These are phyloP conservation scores for Pelmatolapia mariae DNA, from an alignment of 2,113 vertebrate genomes.

Conservation along the genomic window DNA sequence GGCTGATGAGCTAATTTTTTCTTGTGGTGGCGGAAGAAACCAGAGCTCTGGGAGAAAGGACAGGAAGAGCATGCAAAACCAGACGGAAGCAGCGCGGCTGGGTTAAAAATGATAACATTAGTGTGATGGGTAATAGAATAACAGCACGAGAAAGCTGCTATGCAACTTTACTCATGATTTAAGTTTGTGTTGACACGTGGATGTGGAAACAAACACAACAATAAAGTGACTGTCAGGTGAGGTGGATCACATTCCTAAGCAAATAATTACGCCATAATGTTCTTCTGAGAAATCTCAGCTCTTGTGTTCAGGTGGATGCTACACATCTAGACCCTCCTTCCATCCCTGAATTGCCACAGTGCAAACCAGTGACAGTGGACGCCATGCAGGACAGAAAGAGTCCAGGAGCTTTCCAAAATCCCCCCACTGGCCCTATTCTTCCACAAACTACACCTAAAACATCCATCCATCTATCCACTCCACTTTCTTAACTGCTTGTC, in stretches of 20 bases:
- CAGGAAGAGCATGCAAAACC: not conserved
- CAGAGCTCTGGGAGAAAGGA: not conserved
- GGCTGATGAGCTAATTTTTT: rapidly evolving
- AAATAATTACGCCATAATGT: rapidly evolving
- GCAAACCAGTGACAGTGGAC: not conserved
- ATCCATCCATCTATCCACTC: not conserved
- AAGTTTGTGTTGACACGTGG: rapidly evolving
- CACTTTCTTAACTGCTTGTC: not conserved
- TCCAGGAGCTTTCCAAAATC: not conserved
- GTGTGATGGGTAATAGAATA: not conserved
- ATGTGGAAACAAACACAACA: not conserved
- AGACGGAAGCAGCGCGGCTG: rapidly evolving
- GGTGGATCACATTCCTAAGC: not conserved
- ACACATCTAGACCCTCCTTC: not conserved
- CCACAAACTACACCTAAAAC: not conserved
- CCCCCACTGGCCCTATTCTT: not conserved
- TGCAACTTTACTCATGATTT: not conserved
- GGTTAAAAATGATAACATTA: not conserved
- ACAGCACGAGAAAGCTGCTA: not conserved
- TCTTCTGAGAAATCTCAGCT: not conserved
- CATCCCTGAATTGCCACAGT: not conserved
- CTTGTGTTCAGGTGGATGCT: not conserved
- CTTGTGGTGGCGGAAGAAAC: not conserved
- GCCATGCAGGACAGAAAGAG: rapidly evolving
- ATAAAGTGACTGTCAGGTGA: rapidly evolving